Base-by-base conservation (phyloP, 1,140 invertebrate genomes). In the Trachymyrmex cornetzi region DNA sequence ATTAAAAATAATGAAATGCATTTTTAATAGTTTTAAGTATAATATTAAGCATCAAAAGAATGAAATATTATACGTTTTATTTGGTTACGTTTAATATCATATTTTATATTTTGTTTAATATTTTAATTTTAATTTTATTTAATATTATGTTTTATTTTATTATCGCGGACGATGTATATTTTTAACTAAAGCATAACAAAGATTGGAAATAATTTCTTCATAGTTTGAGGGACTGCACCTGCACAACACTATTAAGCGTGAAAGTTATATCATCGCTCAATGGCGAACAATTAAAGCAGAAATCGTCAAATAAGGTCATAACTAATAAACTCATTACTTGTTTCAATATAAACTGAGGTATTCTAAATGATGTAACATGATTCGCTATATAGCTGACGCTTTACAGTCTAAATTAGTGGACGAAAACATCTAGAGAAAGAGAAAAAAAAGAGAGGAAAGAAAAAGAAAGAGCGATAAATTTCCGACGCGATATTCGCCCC, bases 301-400 rank as follows among this genome's bases (percentile, higher is more conserved):
- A 71, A 16, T 69, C 34, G 16, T 63, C 64, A 61, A 44, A 67
- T 64, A 72, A 74, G 77, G 81, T 66, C 61, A 22, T 77, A 74
- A 77, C 38, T 59, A 77, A 44, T 44, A 44, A 53, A 67, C 64
- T 64, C 66, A 48, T 88, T 74, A 34, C 27, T 81, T 61, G 82
- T 85, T 86, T 69, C 74, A 75, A 84, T 69, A 71, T 38, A 38
- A 89, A 66, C 30, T 38, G 53, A 80, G 22, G 7, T 64, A 69
- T 71, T 69, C 66, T 64, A 85, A 27, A 74, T 64, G 27, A 53
- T 81, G 87, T 90, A 88, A 90, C 12, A 90, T 55, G 87, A 89
- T 82, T 86, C 81, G 63, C 77, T 44, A n/a, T 86, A 88, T 88
- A 89, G 66, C 55, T 48, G 16, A 50, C 55, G 38, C 57, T 88